Base-by-base conservation (phyloP, 2,888 invertebrate species). In the Caenorhabditis sp. region DNA sequence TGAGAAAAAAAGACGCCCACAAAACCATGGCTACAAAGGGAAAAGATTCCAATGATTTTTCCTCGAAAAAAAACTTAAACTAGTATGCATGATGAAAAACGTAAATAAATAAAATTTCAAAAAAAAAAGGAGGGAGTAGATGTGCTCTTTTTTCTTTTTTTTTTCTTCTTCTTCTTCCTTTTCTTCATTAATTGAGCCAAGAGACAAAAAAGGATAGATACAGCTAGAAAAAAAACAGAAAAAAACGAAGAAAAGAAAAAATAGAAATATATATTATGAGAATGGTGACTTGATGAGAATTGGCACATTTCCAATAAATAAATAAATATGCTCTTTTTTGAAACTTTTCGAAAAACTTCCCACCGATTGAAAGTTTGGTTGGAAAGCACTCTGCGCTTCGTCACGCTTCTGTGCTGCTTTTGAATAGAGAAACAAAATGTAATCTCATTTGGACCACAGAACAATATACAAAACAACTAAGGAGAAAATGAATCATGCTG, bases 61-160 rank as follows among this genome's bases (percentile, higher is more conserved):
- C 10, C 10, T 31, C 5, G 31, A 10, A 10, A 10, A 10, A 31
- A 31, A 31, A 31, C 10, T 31, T 31, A 31, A 31, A 31, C 31
- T 31, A 31, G 31, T 31, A 31, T 31, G 31, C 10, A 31, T 31
- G 31, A 31, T 31, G 31, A 31, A 31, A 31, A 31, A 31, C 43
- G 43, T 43, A 43, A 43, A 43, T 43, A 43, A 43, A 43, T 43
- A 43, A 43, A n/a, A n/a, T n/a, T n/a, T n/a, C n/a, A n/a, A n/a
- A 36, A 36, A 36, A 17, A 17, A 17, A 17, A 43, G 14, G 14
- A 43, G 14, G 14, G 17, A 43, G 43, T 17, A 43, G 43, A 43
- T 43, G 43, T 43, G 43, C 43, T 43, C 43, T 43, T 43, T 43
- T 43, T 43, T 31, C 31, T 31, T 31, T 43, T 17, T 43, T 43